Conservation (phyloP, 1,140 invertebrate species). For the Elysia chlorotica region DNA sequence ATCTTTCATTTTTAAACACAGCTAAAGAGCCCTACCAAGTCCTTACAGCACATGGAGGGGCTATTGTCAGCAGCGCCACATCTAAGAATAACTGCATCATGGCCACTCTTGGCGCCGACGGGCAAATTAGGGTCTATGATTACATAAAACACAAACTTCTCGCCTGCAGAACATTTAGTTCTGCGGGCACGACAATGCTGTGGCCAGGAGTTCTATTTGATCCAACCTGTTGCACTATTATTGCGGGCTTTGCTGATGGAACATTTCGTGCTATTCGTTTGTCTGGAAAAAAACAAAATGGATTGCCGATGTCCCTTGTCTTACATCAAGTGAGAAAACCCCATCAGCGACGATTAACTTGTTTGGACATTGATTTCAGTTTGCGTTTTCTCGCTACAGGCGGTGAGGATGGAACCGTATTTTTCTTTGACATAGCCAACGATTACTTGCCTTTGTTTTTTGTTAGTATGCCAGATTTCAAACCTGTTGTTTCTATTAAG, state of each 20-base stretch:
- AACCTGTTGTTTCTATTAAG: no score
- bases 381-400: slow-evolving; percentile 6
- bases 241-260: slow-evolving; percentile 16
- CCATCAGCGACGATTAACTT: neutral
- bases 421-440: slow-evolving; percentile 10
- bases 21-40: slow-evolving; percentile 16
- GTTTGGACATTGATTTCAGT: neutral
- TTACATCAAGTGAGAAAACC: slow-evolving; percentile 4
- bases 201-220: neutral
- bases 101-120: slow-evolving; percentile 23
- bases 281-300: neutral
- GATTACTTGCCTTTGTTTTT: slow-evolving; percentile 7
- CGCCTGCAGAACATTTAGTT: neutral
- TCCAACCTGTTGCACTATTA: neutral
- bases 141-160: slow-evolving; percentile 17
- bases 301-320: neutral
- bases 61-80: slow-evolving; percentile 14
- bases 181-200: neutral
- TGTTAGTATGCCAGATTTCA: slow-evolving; percentile 6
- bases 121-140: slow-evolving; percentile 18
- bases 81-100: slow-evolving; percentile 4
- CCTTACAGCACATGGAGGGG: slow-evolving; percentile 11
- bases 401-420: slow-evolving; percentile 9
- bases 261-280: neutral
- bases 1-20: slow-evolving; percentile 11